A percentile compares a stretch with the other conserved stretches of the same genome.
Evolutionary conservation across 2,797 vertebrate species (phyloP).

Genomic region (Pipistrellus pygmaeus): DNA sequence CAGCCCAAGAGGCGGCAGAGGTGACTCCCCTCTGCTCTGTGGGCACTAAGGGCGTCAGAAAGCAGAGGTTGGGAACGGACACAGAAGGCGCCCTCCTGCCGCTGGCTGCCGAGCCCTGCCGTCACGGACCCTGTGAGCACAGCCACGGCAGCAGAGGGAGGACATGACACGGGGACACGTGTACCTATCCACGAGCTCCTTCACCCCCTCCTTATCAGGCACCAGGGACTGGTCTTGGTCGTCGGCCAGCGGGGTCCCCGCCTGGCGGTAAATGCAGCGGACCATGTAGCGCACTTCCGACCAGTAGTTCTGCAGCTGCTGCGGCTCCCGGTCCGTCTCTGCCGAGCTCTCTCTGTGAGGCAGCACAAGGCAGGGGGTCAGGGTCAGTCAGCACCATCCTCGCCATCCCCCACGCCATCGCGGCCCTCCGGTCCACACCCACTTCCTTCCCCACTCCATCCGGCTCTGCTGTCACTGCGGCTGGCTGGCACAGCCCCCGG

Average conservation of each 20-base stretch:
- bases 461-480: neutral
- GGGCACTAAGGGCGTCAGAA: too few species aligned
- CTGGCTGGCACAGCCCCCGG: neutral
- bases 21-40: accelerated
- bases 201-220: conserved; percentile 97
- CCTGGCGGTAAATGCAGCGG: conserved; percentile 97
- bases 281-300: conserved; percentile 98
- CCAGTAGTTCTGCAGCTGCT: conserved; percentile 99
- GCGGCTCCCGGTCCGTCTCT: conserved; percentile 96
- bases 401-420: neutral
- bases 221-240: conserved; percentile 96
- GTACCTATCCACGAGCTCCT: conserved; percentile 97
- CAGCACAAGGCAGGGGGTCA: neutral
- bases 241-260: conserved; percentile 95
- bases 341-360: conserved; percentile 93
- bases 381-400: too few species aligned
- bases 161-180: neutral
- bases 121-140: too few species aligned
- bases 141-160: neutral
- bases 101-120: neutral
- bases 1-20: neutral
- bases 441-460: neutral
- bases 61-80: neutral
- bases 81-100: neutral
- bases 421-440: too few species aligned